These are phyloP conservation scores for Gadus chalcogrammus DNA, from an alignment of 2,113 vertebrate genomes.

Conservation along the genomic window DNA sequence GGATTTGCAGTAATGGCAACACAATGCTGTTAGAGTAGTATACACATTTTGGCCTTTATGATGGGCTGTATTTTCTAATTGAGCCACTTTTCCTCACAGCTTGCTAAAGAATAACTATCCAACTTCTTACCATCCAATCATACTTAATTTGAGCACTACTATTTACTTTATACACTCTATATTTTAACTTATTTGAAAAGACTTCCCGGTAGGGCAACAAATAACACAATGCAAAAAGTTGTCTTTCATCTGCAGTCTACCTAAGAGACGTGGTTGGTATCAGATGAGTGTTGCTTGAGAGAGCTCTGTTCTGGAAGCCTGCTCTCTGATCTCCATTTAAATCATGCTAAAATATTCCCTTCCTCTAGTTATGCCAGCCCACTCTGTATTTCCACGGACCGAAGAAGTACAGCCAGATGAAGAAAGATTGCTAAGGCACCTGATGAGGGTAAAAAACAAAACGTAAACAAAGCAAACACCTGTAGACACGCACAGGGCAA, in stretches of 20 bases:
- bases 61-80: too few species aligned
- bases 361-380: conserved; percentile 57
- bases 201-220: neutral
- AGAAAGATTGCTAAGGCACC: conserved; percentile 33
- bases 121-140: neutral
- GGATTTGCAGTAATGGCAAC: too few species aligned
- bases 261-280: conserved; percentile 29
- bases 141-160: neutral
- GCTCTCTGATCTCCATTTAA: conserved; percentile 51
- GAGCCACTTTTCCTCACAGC: neutral
- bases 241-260: conserved; percentile 22
- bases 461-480: conserved; percentile 34
- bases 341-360: conserved; percentile 56
- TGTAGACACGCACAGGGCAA: neutral
- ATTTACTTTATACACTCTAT: neutral
- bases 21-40: too few species aligned
- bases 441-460: conserved; percentile 37
- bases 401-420: conserved; percentile 37
- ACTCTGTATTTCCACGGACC: conserved; percentile 31
- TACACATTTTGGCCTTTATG: too few species aligned
- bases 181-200: neutral
- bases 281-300: conserved; percentile 33
- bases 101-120: neutral
- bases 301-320: conserved; percentile 25
- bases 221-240: neutral